Evolutionary conservation across 1,140 invertebrate species (phyloP).

Genomic region (Nasonia longicornis): DNA sequence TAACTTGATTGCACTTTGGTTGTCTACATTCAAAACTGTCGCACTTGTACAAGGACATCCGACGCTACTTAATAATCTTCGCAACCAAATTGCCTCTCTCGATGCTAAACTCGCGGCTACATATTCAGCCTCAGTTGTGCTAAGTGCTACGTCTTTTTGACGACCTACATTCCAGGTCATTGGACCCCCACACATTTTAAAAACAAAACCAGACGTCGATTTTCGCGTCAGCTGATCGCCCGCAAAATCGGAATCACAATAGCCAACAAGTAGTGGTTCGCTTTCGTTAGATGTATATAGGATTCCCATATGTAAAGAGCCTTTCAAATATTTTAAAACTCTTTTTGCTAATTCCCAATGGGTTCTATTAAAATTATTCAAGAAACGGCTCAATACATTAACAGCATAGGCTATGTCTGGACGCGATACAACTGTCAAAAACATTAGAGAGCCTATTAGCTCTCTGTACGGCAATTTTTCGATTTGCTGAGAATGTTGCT

Average conservation of each 20-base stretch:
- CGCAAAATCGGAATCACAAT: conserved; percentile 41
- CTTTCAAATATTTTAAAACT: conserved; percentile 45
- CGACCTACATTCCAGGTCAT: conserved; percentile 27
- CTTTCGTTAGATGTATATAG: conserved; percentile 10
- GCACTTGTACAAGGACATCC: no score
- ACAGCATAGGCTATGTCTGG: conserved; percentile 42
- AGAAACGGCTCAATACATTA: no score
- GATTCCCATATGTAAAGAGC: conserved; percentile 12
- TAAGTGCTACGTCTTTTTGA: conserved; percentile 15
- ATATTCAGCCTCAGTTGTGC: conserved; percentile 64
- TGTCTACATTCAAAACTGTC: conserved; percentile 48
- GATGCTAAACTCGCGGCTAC: conserved; percentile 58
- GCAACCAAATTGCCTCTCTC: no score
- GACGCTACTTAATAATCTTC: no score
- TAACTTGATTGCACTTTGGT: conserved; percentile 61
- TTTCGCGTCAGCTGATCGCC: conserved; percentile 18
- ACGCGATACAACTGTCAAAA: conserved; percentile 41
- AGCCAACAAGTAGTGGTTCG: conserved; percentile 19
- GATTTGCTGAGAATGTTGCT: background rate
- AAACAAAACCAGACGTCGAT: conserved; percentile 38
- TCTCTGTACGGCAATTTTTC: conserved; percentile 44
- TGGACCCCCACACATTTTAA: background rate
- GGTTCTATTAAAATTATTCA: background rate
- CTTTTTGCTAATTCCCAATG: conserved; percentile 48
- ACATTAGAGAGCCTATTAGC: conserved; percentile 44